Evolutionary conservation across 2,113 vertebrate genomes (phyloP), one percentile per base, ranked within the genome.

Genomic region (Cynoglossus semilaevis): DNA sequence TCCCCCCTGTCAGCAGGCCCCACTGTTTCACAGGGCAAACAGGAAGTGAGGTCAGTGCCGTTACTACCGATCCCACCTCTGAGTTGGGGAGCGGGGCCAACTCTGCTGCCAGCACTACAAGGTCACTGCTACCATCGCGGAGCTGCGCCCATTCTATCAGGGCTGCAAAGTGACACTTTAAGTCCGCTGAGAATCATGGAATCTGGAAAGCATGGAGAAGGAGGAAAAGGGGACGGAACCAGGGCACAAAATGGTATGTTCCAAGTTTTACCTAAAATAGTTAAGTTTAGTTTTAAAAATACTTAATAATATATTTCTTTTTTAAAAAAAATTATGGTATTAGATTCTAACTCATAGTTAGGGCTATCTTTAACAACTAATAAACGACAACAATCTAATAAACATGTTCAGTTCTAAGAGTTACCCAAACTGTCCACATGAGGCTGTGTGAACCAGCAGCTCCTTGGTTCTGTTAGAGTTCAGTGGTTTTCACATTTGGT

Each of bases 181-280:
- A 88, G 91, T 72, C 86, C 83, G 0, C 88, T 90, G 70, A 80
- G 74, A 40, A 86, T 83, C 1, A 7, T 69, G 59, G 90, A 92
- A 37, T 60, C 87, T 18, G 81, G 72, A 0, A 84, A 80, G 74
- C 72, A 84, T 57, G 45, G 76, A 61, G 93, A 95, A 15, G 82
- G 64, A 1, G 70, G 66, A 68, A 88, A 83, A 72, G 85, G 71
- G 61, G 43, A 88, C 15, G 80, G 85, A 49, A 64, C 86, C 63
- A 89, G 92, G n/a, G 80, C 91, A 0, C 87, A 90, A 29, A 92
- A 95, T 15, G 95, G 95, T 98, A 79, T 15, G 85, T 57, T 4
- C 18, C 0, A 8, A 29, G 6, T 29, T 29, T 29, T 29, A 4
- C 2, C 2, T 4, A 4, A 29, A 29, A 29, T 29, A 4, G 22